phyloP scores from a whole-genome alignment of 1,140 invertebrate species.

The Bilobella aurantiaca region DNA sequence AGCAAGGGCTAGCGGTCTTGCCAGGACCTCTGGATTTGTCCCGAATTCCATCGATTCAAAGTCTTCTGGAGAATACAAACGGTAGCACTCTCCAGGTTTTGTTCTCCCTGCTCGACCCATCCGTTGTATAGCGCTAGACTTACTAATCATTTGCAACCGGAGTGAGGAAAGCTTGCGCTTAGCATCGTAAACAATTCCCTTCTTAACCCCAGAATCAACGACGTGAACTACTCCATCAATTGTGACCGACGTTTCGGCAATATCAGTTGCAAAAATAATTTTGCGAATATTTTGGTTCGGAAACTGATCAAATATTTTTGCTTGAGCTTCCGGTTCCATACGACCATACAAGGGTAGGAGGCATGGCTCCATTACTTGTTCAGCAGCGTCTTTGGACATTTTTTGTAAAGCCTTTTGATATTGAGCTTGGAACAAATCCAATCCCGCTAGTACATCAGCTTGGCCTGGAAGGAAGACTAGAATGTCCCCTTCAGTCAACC shows the following conservation, averaged over 20 bases:
- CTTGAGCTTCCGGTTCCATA: slow-evolving; percentile 60
- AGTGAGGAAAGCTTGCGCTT: slow-evolving; percentile 5
- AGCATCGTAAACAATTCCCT: slow-evolving; percentile 14
- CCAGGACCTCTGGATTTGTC: slow-evolving; percentile 9
- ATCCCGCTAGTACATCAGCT: slow-evolving; percentile 47
- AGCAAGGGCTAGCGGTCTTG: neutral
- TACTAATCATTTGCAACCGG: slow-evolving; percentile 40
- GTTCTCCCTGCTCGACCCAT: slow-evolving; percentile 40
- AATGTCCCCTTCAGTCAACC: slow-evolving; percentile 48
- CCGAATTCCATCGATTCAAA: slow-evolving; percentile 98
- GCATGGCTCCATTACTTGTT: too few relatives aligned
- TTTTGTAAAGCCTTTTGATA: too few relatives aligned
- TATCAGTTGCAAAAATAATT: slow-evolving; percentile 79
- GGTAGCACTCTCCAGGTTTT: slow-evolving; percentile 54
- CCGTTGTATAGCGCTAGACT: slow-evolving; percentile 39
- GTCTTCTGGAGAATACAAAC: slow-evolving; percentile 82
- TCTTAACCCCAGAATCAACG: slow-evolving; percentile 50
- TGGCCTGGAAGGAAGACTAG: slow-evolving; percentile 57
- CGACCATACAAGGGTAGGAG: neutral
- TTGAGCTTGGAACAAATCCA: too few relatives aligned
- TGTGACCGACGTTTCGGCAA: slow-evolving; percentile 87
- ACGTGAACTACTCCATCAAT: slow-evolving; percentile 94
- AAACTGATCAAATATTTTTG: slow-evolving; percentile 62
- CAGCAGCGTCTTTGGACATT: too few relatives aligned
- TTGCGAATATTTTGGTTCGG: slow-evolving; percentile 62